phyloP scores from a whole-genome alignment of 2,113 vertebrate genomes.

The Macrotis lagotis region DNA sequence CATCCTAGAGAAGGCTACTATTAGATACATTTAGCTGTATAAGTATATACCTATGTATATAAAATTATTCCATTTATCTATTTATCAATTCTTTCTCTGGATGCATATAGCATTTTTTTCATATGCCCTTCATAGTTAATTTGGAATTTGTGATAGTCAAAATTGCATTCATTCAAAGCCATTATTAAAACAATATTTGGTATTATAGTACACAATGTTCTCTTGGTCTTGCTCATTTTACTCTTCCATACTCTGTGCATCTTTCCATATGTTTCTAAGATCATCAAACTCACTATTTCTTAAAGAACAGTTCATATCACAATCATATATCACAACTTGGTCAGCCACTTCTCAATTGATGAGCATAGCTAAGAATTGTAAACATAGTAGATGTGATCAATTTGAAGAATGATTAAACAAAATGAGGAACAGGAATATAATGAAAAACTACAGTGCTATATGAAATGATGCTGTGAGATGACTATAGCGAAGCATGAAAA shows the following conservation, averaged over 20 bases:
- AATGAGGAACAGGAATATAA: neutral
- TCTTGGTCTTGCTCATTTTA: no score
- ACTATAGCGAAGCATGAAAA: neutral
- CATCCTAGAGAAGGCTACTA: no score
- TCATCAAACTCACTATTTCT: neutral
- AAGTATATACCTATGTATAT: no score
- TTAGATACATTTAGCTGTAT: no score
- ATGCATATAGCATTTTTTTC: neutral
- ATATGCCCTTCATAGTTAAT: neutral
- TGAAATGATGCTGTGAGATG: neutral
- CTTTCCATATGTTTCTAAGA: no score
- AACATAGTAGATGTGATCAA: neutral
- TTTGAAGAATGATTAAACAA: neutral
- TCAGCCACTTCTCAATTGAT: neutral
- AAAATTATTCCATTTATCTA: neutral
- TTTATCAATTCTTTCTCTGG: neutral
- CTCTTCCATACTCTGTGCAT: no score
- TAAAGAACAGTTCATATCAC: neutral
- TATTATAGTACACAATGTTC: no score
- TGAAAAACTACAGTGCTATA: neutral
- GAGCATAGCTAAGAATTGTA: neutral
- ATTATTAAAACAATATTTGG: no score
- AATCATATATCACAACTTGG: no score
- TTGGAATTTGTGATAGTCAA: neutral
- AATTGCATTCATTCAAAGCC: no score